Evolutionary conservation across 2,113 vertebrate genomes (phyloP).

Genomic region (Excalfactoria chinensis): DNA sequence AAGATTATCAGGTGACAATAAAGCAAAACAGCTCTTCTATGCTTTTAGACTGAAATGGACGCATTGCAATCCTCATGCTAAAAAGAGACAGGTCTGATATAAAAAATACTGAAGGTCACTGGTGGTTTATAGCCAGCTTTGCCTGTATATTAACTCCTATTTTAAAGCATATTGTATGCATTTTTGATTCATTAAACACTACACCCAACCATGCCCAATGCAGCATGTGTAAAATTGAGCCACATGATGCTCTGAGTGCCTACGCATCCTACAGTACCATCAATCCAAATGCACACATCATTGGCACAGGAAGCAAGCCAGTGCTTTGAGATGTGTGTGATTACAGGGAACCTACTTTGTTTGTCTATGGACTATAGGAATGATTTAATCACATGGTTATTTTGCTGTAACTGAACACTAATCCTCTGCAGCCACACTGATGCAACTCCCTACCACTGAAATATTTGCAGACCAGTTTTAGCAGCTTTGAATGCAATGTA

Average conservation of each 20-base stretch:
- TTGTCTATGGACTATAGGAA: background rate
- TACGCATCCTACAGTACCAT: background rate
- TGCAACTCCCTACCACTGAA: background rate
- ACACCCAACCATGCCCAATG: background rate
- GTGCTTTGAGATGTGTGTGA: background rate
- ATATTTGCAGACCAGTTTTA: background rate
- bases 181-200: background rate
- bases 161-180: background rate
- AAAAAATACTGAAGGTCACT: background rate
- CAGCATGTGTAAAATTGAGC: background rate
- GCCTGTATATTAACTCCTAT: background rate
- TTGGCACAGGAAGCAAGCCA: rapidly evolving
- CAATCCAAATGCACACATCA: background rate
- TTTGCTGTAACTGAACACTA: background rate
- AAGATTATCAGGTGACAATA: background rate
- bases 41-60: background rate
- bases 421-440: background rate
- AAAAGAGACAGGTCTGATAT: background rate
- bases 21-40: background rate
- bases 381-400: background rate
- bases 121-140: background rate
- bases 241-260: background rate
- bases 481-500: background rate
- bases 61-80: background rate
- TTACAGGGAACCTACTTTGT: background rate